Evolutionary conservation across 2,888 invertebrate species (phyloP), one percentile per base, ranked within the genome.

Genomic region (Pristionchus japonicus): DNA sequence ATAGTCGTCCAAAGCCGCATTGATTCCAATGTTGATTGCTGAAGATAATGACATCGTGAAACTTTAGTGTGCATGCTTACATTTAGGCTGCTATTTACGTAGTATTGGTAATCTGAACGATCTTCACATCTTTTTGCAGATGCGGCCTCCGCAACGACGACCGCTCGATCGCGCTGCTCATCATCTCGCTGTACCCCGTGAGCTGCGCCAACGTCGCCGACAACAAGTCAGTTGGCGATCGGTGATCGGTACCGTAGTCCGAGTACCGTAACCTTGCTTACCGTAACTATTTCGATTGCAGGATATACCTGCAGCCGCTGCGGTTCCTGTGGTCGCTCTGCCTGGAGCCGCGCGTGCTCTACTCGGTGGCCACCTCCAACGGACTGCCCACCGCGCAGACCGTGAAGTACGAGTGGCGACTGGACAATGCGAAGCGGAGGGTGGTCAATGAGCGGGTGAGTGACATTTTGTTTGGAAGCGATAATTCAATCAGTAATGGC

Each of bases 161-260:
- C 2, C 96, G 96, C 57, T 96, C 98, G 0, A 96, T 99, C 15
- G 98, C 98, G 0, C 97, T 98, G 0, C 95, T 99, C 89, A 95
- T 99, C 70, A 97, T 97, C 92, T 97, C 99, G 0, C 97, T 98
- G 95, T 99, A 98, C 95, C 99, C 99, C 0, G 98, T 98, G 95
- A 98, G 98, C 95, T 98, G 98, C 31, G 97, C 97, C 0, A 98
- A 98, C 94, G 97, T 98, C 93, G 97, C 97, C 94, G 99, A 99
- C 93, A 99, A 99, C 95, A 96, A 98, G 97, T 97, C 90, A 91
- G 92, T 90, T 83, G 2, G 2, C 37, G 31, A 52, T 84, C 11
- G 6, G 64, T 11, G 17, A 15, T n/a, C n/a, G 9, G 4, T 57
- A 57, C 57, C 57, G n/a, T 34, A 2, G 1, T 34, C 11, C 43